Percentiles rank a stretch among this genome's conserved stretches.
Evolutionary conservation across 2,797 vertebrate genomes (phyloP).

Genomic region (Scyliorhinus canicula): DNA sequence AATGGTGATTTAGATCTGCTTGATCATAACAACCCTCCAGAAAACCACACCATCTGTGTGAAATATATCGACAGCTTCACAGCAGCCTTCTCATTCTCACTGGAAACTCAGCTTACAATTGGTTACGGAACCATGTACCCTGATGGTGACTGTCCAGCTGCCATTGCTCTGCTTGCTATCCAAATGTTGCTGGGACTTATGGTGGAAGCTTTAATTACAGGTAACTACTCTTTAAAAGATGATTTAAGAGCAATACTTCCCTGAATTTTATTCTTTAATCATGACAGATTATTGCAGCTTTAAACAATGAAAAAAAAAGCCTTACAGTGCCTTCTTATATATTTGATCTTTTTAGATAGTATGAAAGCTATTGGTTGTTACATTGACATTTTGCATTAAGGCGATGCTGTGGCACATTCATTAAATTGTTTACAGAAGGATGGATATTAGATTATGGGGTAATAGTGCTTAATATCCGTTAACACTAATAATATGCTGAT

Average conservation of each 20-base stretch:
- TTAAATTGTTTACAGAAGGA: neutral
- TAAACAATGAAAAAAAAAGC: neutral
- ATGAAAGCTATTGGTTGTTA: neutral
- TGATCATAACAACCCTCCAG: conserved; percentile 77
- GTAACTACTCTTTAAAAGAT: conserved; percentile 60
- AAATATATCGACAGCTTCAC: conserved; percentile 92
- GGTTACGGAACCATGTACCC: conserved; percentile 98
- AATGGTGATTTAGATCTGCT: conserved; percentile 82
- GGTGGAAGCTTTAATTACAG: conserved; percentile 96
- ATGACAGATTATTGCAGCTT: neutral
- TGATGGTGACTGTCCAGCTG: conserved; percentile 88
- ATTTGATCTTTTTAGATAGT: neutral
- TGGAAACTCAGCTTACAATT: conserved; percentile 98
- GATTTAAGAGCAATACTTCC: neutral
- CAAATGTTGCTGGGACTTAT: conserved; percentile 97
- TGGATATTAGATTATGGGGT: neutral
- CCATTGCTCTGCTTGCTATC: conserved; percentile 84
- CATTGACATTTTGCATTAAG: neutral
- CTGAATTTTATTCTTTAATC: neutral
- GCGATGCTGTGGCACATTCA: neutral
- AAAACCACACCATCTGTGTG: conserved; percentile 88
- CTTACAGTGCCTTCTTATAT: neutral
- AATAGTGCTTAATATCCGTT: too few species aligned
- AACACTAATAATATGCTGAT: neutral
- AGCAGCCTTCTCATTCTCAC: conserved; percentile 91